Evolutionary conservation across 37 sponge, comb jelly and placozoan species (phyloP).

Genomic region (Axinella damicornis): DNA sequence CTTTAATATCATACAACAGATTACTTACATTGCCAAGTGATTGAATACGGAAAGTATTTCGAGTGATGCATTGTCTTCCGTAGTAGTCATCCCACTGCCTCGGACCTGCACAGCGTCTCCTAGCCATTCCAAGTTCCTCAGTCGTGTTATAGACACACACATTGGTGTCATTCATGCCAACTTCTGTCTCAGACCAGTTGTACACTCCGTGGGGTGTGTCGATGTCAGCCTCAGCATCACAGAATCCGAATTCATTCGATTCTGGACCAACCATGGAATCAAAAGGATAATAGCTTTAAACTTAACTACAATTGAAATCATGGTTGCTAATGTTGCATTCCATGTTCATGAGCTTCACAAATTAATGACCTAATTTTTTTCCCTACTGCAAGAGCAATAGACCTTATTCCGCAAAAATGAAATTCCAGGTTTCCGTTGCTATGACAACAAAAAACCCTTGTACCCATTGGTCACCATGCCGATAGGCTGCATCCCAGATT

Average conservation of each 20-base stretch:
- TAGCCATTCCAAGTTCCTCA: background rate
- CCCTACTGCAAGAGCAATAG: too few species aligned
- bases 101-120: background rate
- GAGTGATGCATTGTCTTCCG: background rate
- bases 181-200: conserved; percentile 4
- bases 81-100: background rate
- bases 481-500: too few species aligned
- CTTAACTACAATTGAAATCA: too few species aligned
- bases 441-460: too few species aligned
- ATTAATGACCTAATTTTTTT: too few species aligned
- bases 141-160: background rate
- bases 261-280: too few species aligned
- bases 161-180: background rate
- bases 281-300: too few species aligned
- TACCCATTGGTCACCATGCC: too few species aligned
- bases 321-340: too few species aligned
- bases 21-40: background rate
- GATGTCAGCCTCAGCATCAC: background rate
- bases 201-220: background rate
- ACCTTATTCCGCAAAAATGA: too few species aligned
- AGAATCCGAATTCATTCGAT: background rate
- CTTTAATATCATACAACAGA: background rate
- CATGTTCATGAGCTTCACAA: too few species aligned
- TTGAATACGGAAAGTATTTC: background rate
- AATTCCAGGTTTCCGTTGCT: too few species aligned